Percentiles rank a stretch among this genome's conserved stretches.
Evolutionary conservation across 2,113 vertebrate species (phyloP).

Genomic region (Herpailurus yagouaroundi): DNA sequence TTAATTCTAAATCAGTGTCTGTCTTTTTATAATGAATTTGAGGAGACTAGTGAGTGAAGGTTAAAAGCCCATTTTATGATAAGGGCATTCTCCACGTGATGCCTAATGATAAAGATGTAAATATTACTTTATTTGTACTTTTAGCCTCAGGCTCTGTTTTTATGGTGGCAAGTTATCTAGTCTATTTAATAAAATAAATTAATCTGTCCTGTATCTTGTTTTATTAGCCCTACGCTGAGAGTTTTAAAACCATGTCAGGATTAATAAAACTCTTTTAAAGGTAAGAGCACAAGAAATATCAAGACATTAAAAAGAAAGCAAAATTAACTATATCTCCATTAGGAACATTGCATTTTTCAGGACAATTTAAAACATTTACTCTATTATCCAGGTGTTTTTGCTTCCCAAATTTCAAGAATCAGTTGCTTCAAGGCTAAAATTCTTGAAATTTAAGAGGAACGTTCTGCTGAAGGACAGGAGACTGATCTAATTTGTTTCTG

Average conservation of each 20-base stretch:
- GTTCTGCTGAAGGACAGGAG: neutral
- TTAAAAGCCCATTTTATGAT: neutral
- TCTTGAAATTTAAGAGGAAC: neutral
- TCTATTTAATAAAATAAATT: neutral
- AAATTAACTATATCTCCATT: neutral
- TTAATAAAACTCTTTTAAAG: constrained; percentile 12
- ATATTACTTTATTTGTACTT: neutral
- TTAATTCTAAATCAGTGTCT: neutral
- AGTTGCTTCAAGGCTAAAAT: neutral
- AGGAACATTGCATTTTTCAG: neutral
- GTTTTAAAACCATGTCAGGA: neutral
- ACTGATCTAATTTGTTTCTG: neutral
- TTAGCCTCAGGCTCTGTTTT: neutral
- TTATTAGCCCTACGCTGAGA: neutral
- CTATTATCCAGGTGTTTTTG: neutral
- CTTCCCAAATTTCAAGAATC: neutral
- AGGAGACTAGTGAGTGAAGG: neutral
- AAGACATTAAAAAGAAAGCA: neutral
- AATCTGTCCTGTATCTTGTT: neutral
- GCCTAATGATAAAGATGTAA: neutral
- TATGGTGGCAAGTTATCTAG: neutral
- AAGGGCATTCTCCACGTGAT: neutral
- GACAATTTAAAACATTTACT: neutral
- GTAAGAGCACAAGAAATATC: neutral
- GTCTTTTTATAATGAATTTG: neutral